Evolutionary conservation across 2,888 invertebrate species (phyloP), one percentile per base, ranked within the genome.

Genomic region (Gastrophysa polygoni): DNA sequence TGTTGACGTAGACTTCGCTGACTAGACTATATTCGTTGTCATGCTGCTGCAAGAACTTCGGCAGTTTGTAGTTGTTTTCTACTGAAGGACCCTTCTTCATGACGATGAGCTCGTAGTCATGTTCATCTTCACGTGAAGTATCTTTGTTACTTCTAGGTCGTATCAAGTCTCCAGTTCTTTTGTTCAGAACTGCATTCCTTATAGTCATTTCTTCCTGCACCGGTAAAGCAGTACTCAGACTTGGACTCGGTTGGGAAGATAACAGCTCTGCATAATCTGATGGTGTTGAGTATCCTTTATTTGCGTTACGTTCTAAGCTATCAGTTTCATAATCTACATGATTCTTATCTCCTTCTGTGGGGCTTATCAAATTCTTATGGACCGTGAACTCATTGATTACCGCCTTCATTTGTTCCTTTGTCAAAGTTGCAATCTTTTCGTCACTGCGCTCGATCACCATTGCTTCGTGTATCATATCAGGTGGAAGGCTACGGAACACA

Each of bases 171-270:
- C 86, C 87, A 0, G 87, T 86, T 68, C 84, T 82, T 6, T 84
- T 82, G 77, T 89, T 88, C 66, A 91, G 89, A 1, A 92, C 86
- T 2, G 90, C 90, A 75, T 92, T 91, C 71, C 87, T 85, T 84
- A 92, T 91, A 20, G 91, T 92, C 68, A 92, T 82, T 78, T 92
- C 92, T 82, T 92, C 92, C 75, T 92, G 91, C 77, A 92, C 83
- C 0, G 92, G 92, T 57, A 92, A 78, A 0, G 91, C 91, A 1
- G 87, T 86, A 68, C 91, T 91, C 60, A 91, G 78, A 66, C 89
- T 89, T 2, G 91, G 91, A 73, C 91, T 91, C 0, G 91, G 87
- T 72, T 91, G 91, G 5, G 88, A 87, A 16, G 87, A 87, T 0
- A 89, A 85, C 4, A 88, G 79, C 69, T 90, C 90, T 0, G 85